Evolutionary conservation across 2,113 vertebrate genomes (phyloP).

Genomic region (Neotragus pygmaeus): DNA sequence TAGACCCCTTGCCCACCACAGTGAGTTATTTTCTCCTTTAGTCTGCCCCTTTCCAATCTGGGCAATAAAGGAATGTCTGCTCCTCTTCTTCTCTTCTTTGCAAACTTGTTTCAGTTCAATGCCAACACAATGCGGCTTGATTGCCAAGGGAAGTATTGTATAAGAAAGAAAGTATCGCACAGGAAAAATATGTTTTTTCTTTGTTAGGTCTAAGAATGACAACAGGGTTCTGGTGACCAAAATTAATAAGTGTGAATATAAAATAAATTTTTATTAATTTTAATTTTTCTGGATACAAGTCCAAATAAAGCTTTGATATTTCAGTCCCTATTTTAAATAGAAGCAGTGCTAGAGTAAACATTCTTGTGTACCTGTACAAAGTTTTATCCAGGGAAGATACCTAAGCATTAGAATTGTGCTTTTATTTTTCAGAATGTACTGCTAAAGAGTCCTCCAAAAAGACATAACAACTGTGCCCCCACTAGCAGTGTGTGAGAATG

Average conservation of each 20-base stretch:
- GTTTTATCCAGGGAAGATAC: neutral
- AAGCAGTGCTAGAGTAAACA: neutral
- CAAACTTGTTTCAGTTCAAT: neutral
- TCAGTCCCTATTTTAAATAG: neutral
- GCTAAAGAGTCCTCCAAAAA: neutral
- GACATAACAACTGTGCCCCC: neutral
- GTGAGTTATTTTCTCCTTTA: neutral
- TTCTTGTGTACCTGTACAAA: neutral
- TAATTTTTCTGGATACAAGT: constrained; percentile 19
- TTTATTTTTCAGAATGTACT: neutral
- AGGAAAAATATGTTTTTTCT: neutral
- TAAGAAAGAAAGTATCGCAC: neutral
- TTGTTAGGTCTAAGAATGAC: neutral
- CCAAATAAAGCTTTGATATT: neutral
- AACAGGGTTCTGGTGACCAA: neutral
- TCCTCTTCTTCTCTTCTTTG: neutral
- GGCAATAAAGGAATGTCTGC: neutral
- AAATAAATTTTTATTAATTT: neutral
- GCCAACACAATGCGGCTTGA: neutral
- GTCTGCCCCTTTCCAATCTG: neutral
- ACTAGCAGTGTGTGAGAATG: neutral
- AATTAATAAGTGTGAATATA: neutral
- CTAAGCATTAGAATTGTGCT: neutral
- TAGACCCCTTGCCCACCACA: neutral
- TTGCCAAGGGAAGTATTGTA: neutral